These are phyloP conservation scores for Ichneumoninae sp. DNA, from an alignment of 2,888 invertebrate species.

Conservation along the genomic window DNA sequence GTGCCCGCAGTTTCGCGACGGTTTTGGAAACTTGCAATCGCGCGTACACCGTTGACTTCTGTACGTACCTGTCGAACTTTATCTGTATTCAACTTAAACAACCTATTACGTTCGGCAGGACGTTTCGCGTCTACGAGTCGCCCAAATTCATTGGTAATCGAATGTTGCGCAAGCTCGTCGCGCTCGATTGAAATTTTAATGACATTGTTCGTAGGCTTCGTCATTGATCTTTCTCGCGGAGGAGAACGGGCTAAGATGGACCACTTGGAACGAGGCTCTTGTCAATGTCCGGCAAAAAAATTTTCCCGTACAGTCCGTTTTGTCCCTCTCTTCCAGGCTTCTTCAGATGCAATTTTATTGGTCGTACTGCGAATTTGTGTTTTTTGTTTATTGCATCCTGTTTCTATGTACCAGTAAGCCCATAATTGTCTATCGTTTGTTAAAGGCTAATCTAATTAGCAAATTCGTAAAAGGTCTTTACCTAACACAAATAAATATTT, in stretches of 20 bases:
- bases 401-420: no score
- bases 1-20: constrained; percentile 76
- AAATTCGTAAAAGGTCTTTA: no score
- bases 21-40: constrained; percentile 81
- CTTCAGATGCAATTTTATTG: not conserved
- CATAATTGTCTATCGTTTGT: no score
- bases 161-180: constrained; percentile 9
- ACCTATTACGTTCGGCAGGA: constrained; percentile 27
- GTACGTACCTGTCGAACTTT: constrained; percentile 47
- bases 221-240: no score
- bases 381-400: no score
- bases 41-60: constrained; percentile 38
- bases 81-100: constrained; percentile 21
- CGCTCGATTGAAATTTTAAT: constrained; percentile 5
- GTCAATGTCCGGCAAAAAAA: no score
- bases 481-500: no score
- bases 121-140: constrained; percentile 34
- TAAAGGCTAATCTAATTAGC: no score
- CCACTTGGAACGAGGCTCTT: no score
- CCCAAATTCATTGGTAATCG: constrained; percentile 34
- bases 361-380: no score
- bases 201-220: not conserved
- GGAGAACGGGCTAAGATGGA: no score
- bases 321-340: not conserved
- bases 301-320: no score